Evolutionary conservation across 2,113 vertebrate species (phyloP).

Genomic region (Macaca mulatta): DNA sequence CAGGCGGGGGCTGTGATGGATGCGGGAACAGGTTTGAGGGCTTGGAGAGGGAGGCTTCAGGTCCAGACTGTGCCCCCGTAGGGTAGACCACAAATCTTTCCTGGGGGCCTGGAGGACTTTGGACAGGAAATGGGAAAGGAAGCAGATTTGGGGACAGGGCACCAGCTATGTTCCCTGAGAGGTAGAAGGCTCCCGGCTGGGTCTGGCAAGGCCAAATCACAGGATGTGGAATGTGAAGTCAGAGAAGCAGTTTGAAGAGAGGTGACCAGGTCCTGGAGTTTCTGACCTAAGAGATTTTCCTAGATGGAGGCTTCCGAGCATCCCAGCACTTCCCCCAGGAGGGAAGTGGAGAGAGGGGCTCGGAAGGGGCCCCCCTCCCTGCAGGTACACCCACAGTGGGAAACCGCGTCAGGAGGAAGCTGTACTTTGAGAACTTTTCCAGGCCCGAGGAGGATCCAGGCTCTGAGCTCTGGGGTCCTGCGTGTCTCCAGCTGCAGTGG

Average conservation of each 20-base stretch:
- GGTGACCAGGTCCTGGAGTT: fast-evolving
- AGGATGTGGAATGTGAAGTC: not conserved
- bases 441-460: not conserved
- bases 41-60: not conserved
- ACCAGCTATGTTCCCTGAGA: not conserved
- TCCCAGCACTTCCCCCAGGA: not conserved
- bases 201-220: not conserved
- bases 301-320: not conserved
- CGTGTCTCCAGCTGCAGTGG: not conserved
- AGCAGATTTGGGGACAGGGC: not conserved
- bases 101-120: not conserved
- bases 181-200: not conserved
- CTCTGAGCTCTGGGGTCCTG: not conserved
- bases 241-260: not conserved
- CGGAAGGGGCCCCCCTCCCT: not conserved
- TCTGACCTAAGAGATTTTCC: not conserved
- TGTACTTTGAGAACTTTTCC: not conserved
- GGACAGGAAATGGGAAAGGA: not conserved
- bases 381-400: not conserved
- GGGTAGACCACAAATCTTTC: not conserved
- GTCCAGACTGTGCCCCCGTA: not conserved
- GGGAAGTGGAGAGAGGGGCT: not conserved
- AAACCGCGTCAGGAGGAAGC: not conserved
- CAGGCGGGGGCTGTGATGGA: not conserved
- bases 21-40: not conserved